phyloP scores from a whole-genome alignment of 2,797 vertebrate genomes.

The Dendrocincla tyrannina region DNA sequence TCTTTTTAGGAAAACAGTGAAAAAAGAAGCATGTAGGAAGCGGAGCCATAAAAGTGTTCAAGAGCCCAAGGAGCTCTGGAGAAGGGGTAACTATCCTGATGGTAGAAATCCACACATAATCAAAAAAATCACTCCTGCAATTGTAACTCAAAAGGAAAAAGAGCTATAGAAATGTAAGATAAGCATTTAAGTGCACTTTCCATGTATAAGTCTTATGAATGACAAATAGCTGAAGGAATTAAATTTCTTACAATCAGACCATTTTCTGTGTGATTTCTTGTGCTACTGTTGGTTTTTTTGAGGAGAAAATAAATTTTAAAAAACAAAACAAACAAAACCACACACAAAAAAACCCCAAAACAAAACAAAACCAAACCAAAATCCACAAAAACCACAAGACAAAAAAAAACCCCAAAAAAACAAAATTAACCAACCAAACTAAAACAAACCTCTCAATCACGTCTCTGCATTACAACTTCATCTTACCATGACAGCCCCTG shows the following conservation, averaged over 20 bases:
- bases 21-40: background rate
- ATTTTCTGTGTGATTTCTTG: background rate
- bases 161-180: background rate
- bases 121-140: background rate
- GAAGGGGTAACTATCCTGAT: background rate
- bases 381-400: background rate
- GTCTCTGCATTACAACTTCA: background rate
- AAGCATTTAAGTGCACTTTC: background rate
- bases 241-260: background rate
- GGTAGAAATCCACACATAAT: background rate
- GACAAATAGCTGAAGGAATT: background rate
- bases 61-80: background rate
- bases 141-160: background rate
- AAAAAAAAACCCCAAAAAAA: background rate
- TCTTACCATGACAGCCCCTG: background rate
- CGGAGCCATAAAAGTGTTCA: background rate
- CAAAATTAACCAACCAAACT: background rate
- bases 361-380: background rate
- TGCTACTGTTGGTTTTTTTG: background rate
- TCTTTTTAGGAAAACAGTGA: background rate
- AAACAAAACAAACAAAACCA: background rate
- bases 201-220: background rate
- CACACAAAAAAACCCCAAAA: background rate
- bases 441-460: background rate
- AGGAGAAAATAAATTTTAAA: background rate